Conservation (phyloP, 2,113 vertebrate genomes). For the Leucopsar rothschildi region DNA sequence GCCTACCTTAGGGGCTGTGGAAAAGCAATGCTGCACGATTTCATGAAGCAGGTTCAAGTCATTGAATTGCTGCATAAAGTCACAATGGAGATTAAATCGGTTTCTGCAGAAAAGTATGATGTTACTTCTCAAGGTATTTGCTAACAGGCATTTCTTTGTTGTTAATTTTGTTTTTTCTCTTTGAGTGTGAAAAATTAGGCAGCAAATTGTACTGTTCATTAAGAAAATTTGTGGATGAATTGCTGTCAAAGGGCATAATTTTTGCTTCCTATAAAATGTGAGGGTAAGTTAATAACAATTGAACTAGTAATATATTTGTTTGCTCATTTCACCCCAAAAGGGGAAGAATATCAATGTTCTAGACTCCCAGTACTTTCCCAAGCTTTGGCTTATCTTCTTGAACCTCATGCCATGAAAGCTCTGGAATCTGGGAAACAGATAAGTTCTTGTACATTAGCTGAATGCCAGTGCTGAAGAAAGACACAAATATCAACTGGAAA, state of each 20-base stretch:
- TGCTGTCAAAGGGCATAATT: background rate
- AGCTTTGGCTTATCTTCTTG: background rate
- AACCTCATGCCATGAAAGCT: background rate
- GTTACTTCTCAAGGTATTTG: constrained; percentile 90
- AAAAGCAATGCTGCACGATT: constrained; percentile 89
- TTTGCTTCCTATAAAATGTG: background rate
- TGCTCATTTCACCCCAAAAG: background rate
- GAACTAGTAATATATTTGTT: background rate
- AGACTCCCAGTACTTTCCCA: background rate
- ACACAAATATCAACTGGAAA: background rate
- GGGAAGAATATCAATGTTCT: background rate
- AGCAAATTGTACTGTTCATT: background rate
- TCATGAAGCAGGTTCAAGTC: constrained; percentile 90
- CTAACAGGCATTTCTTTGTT: background rate
- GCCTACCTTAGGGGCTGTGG: constrained; percentile 95
- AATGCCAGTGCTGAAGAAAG: background rate
- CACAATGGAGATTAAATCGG: constrained; percentile 89
- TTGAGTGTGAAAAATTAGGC: background rate
- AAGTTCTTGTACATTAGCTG: background rate
- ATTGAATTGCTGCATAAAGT: constrained; percentile 93
- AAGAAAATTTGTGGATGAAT: background rate
- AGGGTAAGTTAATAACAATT: background rate
- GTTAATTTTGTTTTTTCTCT: background rate
- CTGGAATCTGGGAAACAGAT: background rate
- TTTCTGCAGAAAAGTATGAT: constrained; percentile 93